Evolutionary conservation across 2,888 invertebrate genomes (phyloP).

Genomic region (Xylophagus ater): DNA sequence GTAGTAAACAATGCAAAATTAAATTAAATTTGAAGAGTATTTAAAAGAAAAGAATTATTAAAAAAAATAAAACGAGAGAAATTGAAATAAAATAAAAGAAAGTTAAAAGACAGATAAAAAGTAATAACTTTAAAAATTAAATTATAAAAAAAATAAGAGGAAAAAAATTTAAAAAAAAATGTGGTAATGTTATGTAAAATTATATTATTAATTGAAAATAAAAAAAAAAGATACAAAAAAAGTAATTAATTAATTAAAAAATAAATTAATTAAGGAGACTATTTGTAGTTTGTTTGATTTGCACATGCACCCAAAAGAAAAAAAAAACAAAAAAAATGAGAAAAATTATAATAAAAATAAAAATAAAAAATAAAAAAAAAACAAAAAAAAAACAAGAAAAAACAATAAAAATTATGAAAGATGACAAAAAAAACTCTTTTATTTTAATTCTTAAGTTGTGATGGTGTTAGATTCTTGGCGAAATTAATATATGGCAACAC

Average conservation of each 20-base stretch:
- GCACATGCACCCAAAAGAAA: constrained; percentile 23
- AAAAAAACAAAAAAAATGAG: constrained; percentile 16
- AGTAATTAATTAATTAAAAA: constrained; percentile 1
- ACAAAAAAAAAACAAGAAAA: constrained; percentile 3
- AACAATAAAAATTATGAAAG: no score
- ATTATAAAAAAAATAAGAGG: constrained; percentile 2
- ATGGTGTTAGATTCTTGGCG: no score
- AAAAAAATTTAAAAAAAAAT: constrained; percentile 3
- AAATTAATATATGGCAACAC: no score
- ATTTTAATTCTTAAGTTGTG: no score
- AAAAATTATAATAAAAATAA: constrained; percentile 12
- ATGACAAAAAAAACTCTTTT: no score
- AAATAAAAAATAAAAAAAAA: constrained; percentile 11
- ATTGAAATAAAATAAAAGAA: constrained; percentile 1
- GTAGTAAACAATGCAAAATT: constrained; percentile 7
- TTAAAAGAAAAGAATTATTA: not conserved
- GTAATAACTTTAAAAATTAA: no score
- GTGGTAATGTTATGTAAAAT: no score
- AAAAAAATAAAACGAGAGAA: constrained; percentile 5
- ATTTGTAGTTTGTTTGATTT: constrained; percentile 25
- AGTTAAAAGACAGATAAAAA: no score
- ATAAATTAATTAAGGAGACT: constrained; percentile 13
- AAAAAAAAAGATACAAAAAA: not conserved
- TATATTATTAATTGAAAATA: no score
- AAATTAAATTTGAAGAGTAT: not conserved